Evolutionary conservation across 2,113 vertebrate species (phyloP), one percentile per base, ranked within the genome.

Genomic region (Macheiramphus alcinus): DNA sequence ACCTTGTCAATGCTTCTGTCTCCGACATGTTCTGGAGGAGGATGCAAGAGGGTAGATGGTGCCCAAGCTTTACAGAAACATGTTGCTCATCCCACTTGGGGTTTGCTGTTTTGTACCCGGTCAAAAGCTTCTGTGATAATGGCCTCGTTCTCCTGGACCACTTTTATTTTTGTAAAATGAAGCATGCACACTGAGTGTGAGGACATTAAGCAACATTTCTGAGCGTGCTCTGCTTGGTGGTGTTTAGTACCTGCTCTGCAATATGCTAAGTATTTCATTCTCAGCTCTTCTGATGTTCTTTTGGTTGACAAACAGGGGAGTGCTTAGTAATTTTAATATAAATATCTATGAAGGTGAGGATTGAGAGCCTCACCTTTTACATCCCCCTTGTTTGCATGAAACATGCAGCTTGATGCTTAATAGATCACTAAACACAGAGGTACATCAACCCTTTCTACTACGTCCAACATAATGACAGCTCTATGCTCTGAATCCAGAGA

Each of bases 181-280:
- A 84, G 32, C 15, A 1, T 81, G 61, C 94, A 96, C 87, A 89
- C 63, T 68, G 76, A 93, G 85, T 95, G 87, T 87, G 56, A 96
- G 74, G 70, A 87, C 63, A 80, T 79, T 72, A 92, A 86, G 23
- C 67, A 80, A 81, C 31, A 34, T 71, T 96, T 80, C 52, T 80
- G 76, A 96, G 55, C 3, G 1, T 4, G 25, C 29, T 88, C 26
- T 86, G 16, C 53, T 67, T 85, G 43, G 11, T 70, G n/a, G 29
- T 90, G 16, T 88, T 84, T 86, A 79, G 55, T 40, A 88, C 22
- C 59, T 63, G n/a, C 84, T 89, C 74, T 76, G 56, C 29, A 93
- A 48, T 80, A 80, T 34, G 26, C 59, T 66, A 53, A 12, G 10
- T 78, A 55, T 83, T 91, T 84, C 74, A 61, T 48, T 87, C n/a